These are phyloP conservation scores for Coenonympha glycerion DNA, from an alignment of 2,888 invertebrate genomes.

Conservation along the genomic window DNA sequence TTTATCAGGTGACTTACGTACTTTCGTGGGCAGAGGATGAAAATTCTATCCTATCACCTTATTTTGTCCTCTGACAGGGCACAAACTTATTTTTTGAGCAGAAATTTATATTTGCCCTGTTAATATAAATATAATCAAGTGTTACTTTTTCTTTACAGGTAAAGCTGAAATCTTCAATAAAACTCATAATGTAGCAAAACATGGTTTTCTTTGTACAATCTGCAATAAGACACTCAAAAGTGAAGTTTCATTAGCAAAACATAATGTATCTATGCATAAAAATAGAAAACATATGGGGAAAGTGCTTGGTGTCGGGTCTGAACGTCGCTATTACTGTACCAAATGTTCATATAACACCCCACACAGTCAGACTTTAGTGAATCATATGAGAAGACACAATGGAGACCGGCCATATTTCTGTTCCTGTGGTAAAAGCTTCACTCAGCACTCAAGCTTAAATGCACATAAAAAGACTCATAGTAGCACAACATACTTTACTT, in stretches of 20 bases:
- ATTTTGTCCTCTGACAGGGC: too few species aligned
- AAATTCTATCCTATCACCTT: too few species aligned
- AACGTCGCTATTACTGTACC: constrained; percentile 60
- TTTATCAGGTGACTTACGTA: neutral
- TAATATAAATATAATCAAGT: too few species aligned
- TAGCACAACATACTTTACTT: constrained; percentile 52
- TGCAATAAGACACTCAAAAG: constrained; percentile 55
- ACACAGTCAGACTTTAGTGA: constrained; percentile 65
- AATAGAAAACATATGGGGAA: constrained; percentile 53
- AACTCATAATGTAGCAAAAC: neutral
- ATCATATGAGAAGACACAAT: constrained; percentile 64
- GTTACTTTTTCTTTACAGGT: too few species aligned
- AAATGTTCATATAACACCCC: constrained; percentile 61
- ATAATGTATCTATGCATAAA: constrained; percentile 57
- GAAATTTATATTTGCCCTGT: too few species aligned
- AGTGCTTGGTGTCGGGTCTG: constrained; percentile 56
- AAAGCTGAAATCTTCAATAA: neutral
- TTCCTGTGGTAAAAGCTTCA: constrained; percentile 65
- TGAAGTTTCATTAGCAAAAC: constrained; percentile 48
- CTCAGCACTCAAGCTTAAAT: constrained; percentile 60
- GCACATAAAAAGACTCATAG: constrained; percentile 66
- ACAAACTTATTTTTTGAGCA: too few species aligned
- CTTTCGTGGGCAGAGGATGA: too few species aligned
- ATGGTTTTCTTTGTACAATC: constrained; percentile 38
- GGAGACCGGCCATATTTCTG: constrained; percentile 64